Evolutionary conservation across 1,140 invertebrate genomes (phyloP), one percentile per base, ranked within the genome.

Genomic region (Radopholus similis): DNA sequence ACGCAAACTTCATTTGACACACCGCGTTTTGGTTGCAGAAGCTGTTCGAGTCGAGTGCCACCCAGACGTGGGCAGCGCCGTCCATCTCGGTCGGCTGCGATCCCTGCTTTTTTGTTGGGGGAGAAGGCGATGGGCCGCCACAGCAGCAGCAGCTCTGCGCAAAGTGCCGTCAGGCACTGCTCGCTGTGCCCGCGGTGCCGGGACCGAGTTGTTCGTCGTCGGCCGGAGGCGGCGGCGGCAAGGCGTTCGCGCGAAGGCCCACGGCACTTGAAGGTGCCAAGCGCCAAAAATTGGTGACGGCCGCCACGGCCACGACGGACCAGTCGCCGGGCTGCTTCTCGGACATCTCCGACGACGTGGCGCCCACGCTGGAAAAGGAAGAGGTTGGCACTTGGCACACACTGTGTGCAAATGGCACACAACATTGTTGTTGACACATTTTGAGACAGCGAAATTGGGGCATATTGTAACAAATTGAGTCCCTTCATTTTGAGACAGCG

Each of bases 331-430:
- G 26, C 6, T n/a, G n/a, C n/a, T 68, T 68, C 44, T 68, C 66
- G 28, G 66, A 68, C 55, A 68, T 68, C 56, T 68, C 66, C n/a
- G 66, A 68, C 30, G 66, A 68, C 34, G 18, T 34, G n/a, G 66
- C 66, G 6, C 66, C 66, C 6, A 68, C 62, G 11, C 35, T 68
- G 42, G 66, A 68, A 56, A 68, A 68, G 40, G 64, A 68, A n/a
- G 64, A 68, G 18, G 66, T 68, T 34, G 35, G 18, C 8, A 23
- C 30, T 8, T 68, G n/a, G n/a, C n/a, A n/a, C n/a, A n/a, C n/a
- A n/a, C n/a, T n/a, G n/a, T n/a, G n/a, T n/a, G n/a, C n/a, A n/a
- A n/a, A n/a, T n/a, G n/a, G n/a, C n/a, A n/a, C n/a, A n/a, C n/a
- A n/a, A n/a, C n/a, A n/a, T n/a, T n/a, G n/a, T n/a, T n/a, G n/a